Evolutionary conservation across 2,113 vertebrate species (phyloP).

Genomic region (Notechis scutatus): DNA sequence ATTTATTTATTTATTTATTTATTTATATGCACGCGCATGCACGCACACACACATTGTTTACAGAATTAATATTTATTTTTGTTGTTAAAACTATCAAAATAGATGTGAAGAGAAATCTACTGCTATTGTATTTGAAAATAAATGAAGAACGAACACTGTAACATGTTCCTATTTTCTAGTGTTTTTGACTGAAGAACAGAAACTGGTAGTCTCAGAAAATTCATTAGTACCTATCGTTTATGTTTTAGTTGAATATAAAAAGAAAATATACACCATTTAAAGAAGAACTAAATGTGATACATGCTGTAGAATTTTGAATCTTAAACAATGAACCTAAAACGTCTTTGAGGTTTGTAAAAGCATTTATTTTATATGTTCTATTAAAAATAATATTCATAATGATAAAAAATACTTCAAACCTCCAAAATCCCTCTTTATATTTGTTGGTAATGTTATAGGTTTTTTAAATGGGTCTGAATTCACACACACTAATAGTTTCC

Average conservation of each 20-base stretch:
- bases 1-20: too few relatives aligned
- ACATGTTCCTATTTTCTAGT: too few relatives aligned
- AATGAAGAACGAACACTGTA: too few relatives aligned
- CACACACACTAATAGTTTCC: background rate
- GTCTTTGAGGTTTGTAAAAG: background rate
- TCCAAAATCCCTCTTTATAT: background rate
- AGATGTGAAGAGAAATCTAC: too few relatives aligned
- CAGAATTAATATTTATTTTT: too few relatives aligned
- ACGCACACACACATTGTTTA: too few relatives aligned
- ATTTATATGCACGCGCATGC: too few relatives aligned
- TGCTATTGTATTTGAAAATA: too few relatives aligned
- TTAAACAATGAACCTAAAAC: background rate
- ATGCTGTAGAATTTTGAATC: background rate
- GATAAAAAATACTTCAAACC: background rate
- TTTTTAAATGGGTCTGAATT: background rate
- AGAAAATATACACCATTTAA: background rate
- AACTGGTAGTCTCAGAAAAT: background rate
- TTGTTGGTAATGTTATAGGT: background rate
- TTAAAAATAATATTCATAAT: background rate
- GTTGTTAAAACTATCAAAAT: too few relatives aligned
- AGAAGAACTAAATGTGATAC: background rate
- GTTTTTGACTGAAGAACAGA: background rate
- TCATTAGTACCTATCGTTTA: background rate
- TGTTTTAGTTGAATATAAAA: background rate
- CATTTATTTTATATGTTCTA: background rate